These are phyloP conservation scores for Deroptyus accipitrinus DNA, from an alignment of 2,113 vertebrate genomes.

Conservation along the genomic window DNA sequence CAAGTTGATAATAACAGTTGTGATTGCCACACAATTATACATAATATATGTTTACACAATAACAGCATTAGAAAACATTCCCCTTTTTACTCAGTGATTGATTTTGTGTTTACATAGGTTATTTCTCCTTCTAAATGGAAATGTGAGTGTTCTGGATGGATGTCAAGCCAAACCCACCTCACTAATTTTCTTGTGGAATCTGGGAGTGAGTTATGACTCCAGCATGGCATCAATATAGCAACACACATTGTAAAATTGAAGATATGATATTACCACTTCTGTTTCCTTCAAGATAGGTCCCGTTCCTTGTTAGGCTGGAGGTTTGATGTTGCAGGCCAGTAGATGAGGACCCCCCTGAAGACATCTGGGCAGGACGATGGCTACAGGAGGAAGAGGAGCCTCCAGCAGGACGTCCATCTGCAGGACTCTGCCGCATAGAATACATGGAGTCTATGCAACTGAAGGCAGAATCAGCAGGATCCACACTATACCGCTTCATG, in stretches of 20 bases:
- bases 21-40: not conserved
- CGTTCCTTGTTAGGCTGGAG: conserved; percentile 78
- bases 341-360: conserved; percentile 72
- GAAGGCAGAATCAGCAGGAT: conserved; percentile 79
- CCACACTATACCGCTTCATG: conserved; percentile 78
- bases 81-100: not conserved
- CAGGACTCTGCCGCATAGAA: conserved; percentile 67
- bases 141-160: not conserved
- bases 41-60: conserved; percentile 20
- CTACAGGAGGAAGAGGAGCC: conserved; percentile 60
- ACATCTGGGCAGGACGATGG: conserved; percentile 69
- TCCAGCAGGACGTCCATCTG: conserved; percentile 62
- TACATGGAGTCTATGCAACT: conserved; percentile 76
- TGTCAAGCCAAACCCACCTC: not conserved
- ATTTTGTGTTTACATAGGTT: not conserved
- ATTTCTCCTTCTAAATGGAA: not conserved
- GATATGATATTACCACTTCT: conserved; percentile 81
- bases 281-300: conserved; percentile 83
- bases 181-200: not conserved
- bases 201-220: not conserved
- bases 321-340: conserved; percentile 75
- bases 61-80: not conserved
- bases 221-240: not conserved
- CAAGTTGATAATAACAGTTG: not conserved
- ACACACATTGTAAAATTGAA: not conserved